Evolutionary conservation across 2,888 invertebrate species (phyloP).

Genomic region (Drosophila borealis): DNA sequence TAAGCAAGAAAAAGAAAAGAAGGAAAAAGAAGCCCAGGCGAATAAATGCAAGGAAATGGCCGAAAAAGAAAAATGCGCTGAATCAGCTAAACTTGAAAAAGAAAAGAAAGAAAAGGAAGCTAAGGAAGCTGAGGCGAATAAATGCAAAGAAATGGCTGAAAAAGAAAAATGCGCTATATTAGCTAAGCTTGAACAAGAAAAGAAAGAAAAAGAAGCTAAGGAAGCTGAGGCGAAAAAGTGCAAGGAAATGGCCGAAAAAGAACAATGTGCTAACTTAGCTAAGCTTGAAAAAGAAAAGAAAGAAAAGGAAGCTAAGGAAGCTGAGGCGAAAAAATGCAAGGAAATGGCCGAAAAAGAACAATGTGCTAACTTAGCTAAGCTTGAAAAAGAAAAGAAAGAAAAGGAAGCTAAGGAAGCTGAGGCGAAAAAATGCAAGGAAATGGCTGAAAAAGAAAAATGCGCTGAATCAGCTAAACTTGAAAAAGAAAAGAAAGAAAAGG

Average conservation of each 20-base stretch:
- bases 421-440: neutral
- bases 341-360: neutral
- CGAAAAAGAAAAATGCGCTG: neutral
- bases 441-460: neutral
- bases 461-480: constrained; percentile 8
- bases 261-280: constrained; percentile 6
- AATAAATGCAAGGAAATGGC: neutral
- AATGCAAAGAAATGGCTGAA: constrained; percentile 32
- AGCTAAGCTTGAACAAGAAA: constrained; percentile 1
- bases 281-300: neutral
- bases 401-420: neutral
- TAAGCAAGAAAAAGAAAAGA: neutral
- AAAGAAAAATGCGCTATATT: constrained; percentile 26
- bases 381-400: constrained; percentile 9
- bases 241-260: constrained; percentile 1
- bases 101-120: too few species aligned
- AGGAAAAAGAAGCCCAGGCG: neutral
- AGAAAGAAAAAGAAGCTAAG: neutral
- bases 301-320: neutral
- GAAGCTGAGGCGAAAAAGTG: neutral
- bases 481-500: neutral
- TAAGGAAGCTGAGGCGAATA: too few species aligned
- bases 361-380: neutral
- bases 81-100: too few species aligned
- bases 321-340: neutral